Conservation (phyloP, 2,888 invertebrate species). For the Tenthredo scrophulariae region DNA sequence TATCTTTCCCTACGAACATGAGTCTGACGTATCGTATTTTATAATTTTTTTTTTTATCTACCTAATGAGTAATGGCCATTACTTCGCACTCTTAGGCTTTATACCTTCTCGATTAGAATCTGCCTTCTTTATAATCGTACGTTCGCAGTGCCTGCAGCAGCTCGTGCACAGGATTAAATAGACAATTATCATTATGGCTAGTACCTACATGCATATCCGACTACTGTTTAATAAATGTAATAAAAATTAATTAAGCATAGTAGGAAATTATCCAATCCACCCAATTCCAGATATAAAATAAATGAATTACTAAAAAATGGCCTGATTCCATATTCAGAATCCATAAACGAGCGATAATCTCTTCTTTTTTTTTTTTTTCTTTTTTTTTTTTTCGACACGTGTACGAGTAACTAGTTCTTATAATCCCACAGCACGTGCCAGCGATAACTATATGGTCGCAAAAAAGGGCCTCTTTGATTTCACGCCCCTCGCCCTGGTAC, state of each 20-base stretch:
- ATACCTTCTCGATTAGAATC: slow-evolving; percentile 30
- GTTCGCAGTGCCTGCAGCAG: not conserved
- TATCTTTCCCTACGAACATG: not conserved
- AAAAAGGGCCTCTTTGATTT: slow-evolving; percentile 29
- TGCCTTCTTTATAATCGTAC: not conserved
- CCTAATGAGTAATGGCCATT: slow-evolving; percentile 36
- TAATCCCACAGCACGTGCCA: slow-evolving; percentile 29
- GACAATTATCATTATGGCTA: not conserved
- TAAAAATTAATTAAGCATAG: not conserved
- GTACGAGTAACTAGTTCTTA: not conserved
- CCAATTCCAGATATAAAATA: not conserved
- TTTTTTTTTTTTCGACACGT: slow-evolving; percentile 26
- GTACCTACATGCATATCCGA: not conserved
- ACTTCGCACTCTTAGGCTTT: slow-evolving; percentile 32
- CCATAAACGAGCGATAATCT: not conserved
- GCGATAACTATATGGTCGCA: not conserved
- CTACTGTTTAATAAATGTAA: not conserved
- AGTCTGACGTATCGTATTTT: not conserved
- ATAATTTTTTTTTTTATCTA: not conserved
- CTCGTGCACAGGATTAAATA: not conserved
- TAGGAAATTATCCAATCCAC: not conserved
- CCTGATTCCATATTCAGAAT: not conserved
- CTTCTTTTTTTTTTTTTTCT: slow-evolving; percentile 17
- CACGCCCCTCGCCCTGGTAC: not conserved
- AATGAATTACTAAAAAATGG: not conserved